Base-by-base conservation (phyloP, 2,888 invertebrate species). In the Drosophila pegasa region DNA sequence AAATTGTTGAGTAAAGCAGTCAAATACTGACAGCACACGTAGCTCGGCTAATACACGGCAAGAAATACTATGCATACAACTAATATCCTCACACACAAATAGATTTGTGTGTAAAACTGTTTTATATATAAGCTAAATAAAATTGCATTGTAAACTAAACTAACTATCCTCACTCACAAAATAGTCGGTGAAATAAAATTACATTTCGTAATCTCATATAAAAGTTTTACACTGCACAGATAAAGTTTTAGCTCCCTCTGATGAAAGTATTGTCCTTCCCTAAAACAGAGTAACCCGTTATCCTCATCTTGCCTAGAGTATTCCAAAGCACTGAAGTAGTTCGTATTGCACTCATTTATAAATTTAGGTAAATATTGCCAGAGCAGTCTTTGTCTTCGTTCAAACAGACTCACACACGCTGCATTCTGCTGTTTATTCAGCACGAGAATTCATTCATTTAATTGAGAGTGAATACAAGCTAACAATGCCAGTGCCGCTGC, bases 401-500 rank as follows among this genome's bases (percentile, higher is more conserved):
- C 31, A 40, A 27, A 45, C 20, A 52, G 29, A 18, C 29, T n/a
- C n/a, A 31, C 10, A 9, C 35, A 41, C 22, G 27, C 18, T 37
- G n/a, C 14, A 29, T n/a, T 27, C n/a, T 9, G 2, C 14, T 52
- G 27, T n/a, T 14, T 7, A 12, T 12, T 16, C 25, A 51, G 38
- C 55, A 38, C 41, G 29, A 29, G 43, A 54, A 40, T 33, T 55
- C 47, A 25, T 14, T 48, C 40, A 45, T 43, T 50, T 45, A 54
- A 38, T 55, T 37, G 51, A 35, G 50, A 43, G 40, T 43, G 35
- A 10, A 18, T n/a, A 25, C 22, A 45, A 45, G 45, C 50, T 43
- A 66, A 63, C 57, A 67, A 67, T 71, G 45, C 47, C 38, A 40
- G 6, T 20, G 50, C 37, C 41, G 8, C 35, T 25, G 54, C 41